A percentile compares a stretch with the other conserved stretches of the same genome.
Evolutionary conservation across 2,888 invertebrate species (phyloP).

Genomic region (Erebia aethiops): DNA sequence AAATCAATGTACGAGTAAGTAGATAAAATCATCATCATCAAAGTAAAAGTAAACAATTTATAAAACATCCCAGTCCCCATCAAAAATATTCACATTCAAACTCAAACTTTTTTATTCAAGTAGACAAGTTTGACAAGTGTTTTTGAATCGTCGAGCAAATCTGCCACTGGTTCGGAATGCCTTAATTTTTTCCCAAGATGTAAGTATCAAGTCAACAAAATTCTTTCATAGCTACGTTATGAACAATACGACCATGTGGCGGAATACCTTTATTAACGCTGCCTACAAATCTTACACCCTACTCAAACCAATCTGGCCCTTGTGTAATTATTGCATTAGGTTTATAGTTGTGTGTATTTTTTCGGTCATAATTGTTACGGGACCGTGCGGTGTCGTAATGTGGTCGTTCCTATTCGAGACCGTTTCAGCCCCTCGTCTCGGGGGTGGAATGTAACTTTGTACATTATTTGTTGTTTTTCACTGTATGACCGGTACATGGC

Average conservation of each 20-base stretch:
- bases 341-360: slow-evolving; percentile 20
- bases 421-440: slow-evolving; percentile 30
- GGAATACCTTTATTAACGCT: slow-evolving; percentile 34
- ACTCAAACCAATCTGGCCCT: slow-evolving; percentile 8
- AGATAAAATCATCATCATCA: too few species aligned
- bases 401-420: slow-evolving; percentile 37
- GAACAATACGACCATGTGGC: slow-evolving; percentile 27
- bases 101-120: too few species aligned
- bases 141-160: too few species aligned
- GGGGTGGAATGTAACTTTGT: slow-evolving; percentile 38
- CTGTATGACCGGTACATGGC: slow-evolving; percentile 35
- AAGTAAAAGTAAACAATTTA: too few species aligned
- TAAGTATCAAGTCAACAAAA: slow-evolving; percentile 20
- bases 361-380: slow-evolving; percentile 33
- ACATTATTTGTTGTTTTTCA: slow-evolving; percentile 40
- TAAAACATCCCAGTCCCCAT: too few species aligned
- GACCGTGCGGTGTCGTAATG: slow-evolving; percentile 34
- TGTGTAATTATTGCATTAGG: neutral
- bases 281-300: slow-evolving; percentile 11
- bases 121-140: too few species aligned
- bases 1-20: too few species aligned
- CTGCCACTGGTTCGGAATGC: neutral
- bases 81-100: too few species aligned
- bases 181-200: neutral
- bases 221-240: slow-evolving; percentile 21